These are phyloP conservation scores for Ursus arctos DNA, from an alignment of 2,113 vertebrate genomes.

Conservation along the genomic window DNA sequence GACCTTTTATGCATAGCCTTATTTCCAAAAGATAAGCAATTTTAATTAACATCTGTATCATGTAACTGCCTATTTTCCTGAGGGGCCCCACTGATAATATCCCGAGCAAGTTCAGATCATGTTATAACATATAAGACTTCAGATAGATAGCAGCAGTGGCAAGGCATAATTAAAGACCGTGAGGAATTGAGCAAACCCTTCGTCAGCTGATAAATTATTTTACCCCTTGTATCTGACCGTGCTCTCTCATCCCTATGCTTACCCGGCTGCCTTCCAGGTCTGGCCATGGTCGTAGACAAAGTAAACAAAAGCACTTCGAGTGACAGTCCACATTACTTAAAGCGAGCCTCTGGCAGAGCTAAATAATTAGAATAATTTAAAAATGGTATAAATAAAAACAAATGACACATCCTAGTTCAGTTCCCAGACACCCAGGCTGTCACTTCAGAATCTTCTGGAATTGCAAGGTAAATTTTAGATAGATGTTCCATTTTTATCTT, in stretches of 20 bases:
- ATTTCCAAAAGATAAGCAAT: background rate
- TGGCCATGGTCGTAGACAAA: background rate
- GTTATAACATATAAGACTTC: background rate
- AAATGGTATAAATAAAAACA: conserved; percentile 27
- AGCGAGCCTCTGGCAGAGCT: background rate
- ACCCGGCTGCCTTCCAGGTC: background rate
- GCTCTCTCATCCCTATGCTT: background rate
- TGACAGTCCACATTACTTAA: background rate
- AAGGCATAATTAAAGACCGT: background rate
- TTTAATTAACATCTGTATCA: background rate
- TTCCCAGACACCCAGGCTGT: background rate
- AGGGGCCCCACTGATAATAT: background rate
- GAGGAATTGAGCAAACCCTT: background rate
- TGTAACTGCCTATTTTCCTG: background rate
- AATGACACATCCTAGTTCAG: background rate
- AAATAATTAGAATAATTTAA: background rate
- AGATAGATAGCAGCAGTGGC: background rate
- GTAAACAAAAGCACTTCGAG: background rate
- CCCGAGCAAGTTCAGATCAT: background rate
- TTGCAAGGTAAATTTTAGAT: background rate
- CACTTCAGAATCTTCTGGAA: background rate
- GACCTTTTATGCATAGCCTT: background rate
- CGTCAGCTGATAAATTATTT: background rate
- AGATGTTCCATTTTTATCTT: background rate
- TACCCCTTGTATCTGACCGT: background rate